Evolutionary conservation across 2,113 vertebrate genomes (phyloP).

Genomic region (Semicossyphus pulcher): DNA sequence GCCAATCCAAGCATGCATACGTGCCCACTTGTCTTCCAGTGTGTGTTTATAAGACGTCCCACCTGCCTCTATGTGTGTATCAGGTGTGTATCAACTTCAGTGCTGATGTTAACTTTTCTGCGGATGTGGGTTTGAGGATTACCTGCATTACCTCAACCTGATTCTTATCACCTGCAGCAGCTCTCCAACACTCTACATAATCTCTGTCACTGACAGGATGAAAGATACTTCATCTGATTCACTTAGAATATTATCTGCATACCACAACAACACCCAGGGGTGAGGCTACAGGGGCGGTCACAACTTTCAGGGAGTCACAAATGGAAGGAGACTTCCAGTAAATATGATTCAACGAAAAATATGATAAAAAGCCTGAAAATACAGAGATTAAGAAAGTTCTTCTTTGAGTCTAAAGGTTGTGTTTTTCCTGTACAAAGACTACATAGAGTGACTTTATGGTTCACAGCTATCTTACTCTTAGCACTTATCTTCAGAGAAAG

Average conservation of each 20-base stretch:
- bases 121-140: constrained; percentile 54
- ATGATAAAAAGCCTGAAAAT: not conserved
- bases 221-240: constrained; percentile 25
- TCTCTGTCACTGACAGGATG: constrained; percentile 23
- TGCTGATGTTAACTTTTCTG: constrained; percentile 14
- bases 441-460: constrained; percentile 16
- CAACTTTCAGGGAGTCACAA: not conserved
- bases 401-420: constrained; percentile 1
- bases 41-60: constrained; percentile 21
- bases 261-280: constrained; percentile 3
- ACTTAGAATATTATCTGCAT: constrained; percentile 26
- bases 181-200: constrained; percentile 34
- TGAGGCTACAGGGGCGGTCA: not conserved
- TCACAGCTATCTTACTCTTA: constrained; percentile 12
- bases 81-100: constrained; percentile 49
- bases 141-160: constrained; percentile 66
- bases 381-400: not conserved
- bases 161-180: constrained; percentile 55
- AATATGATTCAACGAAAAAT: not conserved
- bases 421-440: constrained; percentile 1
- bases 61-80: constrained; percentile 19
- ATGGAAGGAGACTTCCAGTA: not conserved
- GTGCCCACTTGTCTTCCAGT: not conserved
- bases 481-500: constrained; percentile 35
- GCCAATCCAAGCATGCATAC: not conserved